Percentiles rank a stretch among this genome's conserved stretches.
Evolutionary conservation across 2,888 invertebrate species (phyloP).

Genomic region (Ornithoptera priamus): DNA sequence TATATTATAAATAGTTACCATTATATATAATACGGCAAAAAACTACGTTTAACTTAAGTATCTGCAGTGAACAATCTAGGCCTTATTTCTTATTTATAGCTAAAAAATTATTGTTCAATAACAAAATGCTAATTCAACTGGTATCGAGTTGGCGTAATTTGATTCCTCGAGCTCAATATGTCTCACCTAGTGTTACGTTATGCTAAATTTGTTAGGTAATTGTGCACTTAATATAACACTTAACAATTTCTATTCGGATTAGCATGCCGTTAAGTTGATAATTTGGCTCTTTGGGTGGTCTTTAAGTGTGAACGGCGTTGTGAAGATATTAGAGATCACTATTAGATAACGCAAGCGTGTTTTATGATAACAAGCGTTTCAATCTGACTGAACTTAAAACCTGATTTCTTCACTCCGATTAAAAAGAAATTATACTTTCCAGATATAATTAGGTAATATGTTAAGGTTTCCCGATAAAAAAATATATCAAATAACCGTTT

Average conservation of each 20-base stretch:
- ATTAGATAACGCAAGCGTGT: conserved; percentile 22
- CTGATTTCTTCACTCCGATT: neutral
- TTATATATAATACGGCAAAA: too few relatives aligned
- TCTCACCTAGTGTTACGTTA: conserved; percentile 30
- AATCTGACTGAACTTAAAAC: neutral
- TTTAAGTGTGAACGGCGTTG: neutral
- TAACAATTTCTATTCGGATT: neutral
- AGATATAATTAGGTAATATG: too few relatives aligned
- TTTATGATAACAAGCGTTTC: conserved; percentile 2
- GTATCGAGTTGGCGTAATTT: conserved; percentile 18
- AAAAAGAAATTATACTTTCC: neutral
- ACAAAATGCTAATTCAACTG: neutral
- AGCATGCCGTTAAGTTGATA: neutral
- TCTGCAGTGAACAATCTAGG: neutral
- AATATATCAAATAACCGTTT: too few relatives aligned
- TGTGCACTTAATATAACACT: neutral
- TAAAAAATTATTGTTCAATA: neutral
- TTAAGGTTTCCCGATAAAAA: too few relatives aligned
- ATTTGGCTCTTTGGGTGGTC: neutral
- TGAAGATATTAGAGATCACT: neutral
- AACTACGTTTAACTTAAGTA: too few relatives aligned
- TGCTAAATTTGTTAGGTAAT: conserved; percentile 1
- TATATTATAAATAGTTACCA: too few relatives aligned
- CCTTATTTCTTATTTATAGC: neutral
- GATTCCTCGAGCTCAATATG: conserved; percentile 27